These are phyloP conservation scores for Actinernus sp. DNA, from an alignment of 92 coral and sea anemone species.

Conservation along the genomic window DNA sequence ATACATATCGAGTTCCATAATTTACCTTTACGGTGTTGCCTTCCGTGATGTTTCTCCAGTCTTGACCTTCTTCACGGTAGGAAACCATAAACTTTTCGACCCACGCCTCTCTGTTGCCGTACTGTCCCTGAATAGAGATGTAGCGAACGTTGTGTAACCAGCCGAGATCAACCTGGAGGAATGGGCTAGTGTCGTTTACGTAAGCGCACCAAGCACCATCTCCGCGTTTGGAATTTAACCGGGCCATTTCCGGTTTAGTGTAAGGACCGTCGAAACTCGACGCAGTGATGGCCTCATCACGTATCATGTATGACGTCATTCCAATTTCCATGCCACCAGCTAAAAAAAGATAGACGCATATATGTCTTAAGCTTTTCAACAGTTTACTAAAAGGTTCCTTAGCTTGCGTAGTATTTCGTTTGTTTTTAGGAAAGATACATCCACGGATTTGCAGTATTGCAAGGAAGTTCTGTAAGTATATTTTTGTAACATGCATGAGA, in stretches of 20 bases:
- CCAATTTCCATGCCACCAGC: conserved; percentile 26
- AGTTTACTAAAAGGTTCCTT: too few relatives aligned
- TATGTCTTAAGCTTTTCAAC: too few relatives aligned
- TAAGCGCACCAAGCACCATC: conserved; percentile 68
- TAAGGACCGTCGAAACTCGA: conserved; percentile 3
- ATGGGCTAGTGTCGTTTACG: conserved; percentile 41
- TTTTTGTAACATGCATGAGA: too few relatives aligned
- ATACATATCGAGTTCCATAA: too few relatives aligned
- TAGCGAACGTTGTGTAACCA: conserved; percentile 20
- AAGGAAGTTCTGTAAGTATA: too few relatives aligned
- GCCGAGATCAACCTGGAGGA: conserved; percentile 50
- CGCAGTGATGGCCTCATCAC: conserved; percentile 30
- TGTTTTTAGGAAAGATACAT: too few relatives aligned
- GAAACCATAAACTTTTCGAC: conserved; percentile 52
- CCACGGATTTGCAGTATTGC: too few relatives aligned
- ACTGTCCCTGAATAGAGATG: conserved; percentile 56
- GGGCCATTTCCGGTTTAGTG: conserved; percentile 26
- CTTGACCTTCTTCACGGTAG: conserved; percentile 25
- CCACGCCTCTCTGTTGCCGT: conserved; percentile 45
- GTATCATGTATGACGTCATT: conserved; percentile 20
- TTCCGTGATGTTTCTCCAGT: conserved; percentile 41
- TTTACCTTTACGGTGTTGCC: conserved; percentile 22
- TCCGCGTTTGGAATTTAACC: conserved; percentile 38
- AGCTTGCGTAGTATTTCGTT: too few relatives aligned
- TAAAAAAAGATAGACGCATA: neutral